Conservation (phyloP, 2,888 invertebrate genomes). For the Tolmerus cingulatus region DNA sequence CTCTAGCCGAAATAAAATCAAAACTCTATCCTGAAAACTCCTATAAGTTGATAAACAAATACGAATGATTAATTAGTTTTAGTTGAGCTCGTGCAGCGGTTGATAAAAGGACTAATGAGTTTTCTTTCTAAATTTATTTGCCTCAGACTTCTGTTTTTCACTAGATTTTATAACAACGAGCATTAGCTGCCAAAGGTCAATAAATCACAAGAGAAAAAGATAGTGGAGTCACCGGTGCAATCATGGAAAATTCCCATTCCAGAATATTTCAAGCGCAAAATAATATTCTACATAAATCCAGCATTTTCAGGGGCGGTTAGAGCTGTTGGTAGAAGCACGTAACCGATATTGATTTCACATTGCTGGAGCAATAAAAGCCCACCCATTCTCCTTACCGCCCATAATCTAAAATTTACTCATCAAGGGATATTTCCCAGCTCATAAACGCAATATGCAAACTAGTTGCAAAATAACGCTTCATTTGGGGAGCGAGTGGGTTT, state of each 20-base stretch:
- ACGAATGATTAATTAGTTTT: not conserved
- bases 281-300: not conserved
- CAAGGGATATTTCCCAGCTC: not conserved
- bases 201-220: not conserved
- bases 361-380: not conserved
- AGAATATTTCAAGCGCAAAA: not conserved
- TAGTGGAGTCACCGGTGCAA: not conserved
- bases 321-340: not conserved
- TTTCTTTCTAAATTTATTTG: not conserved
- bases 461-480: not conserved
- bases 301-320: not conserved
- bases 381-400: not conserved
- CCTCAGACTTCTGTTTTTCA: not conserved
- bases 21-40: not conserved
- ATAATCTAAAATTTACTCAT: slow-evolving; percentile 3
- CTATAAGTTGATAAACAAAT: not conserved
- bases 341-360: not conserved
- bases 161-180: not conserved
- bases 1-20: not conserved
- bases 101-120: not conserved
- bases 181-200: not conserved
- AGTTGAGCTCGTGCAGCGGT: not conserved
- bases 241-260: not conserved
- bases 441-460: slow-evolving; percentile 18
- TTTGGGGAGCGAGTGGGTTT: not conserved